Percentiles rank a stretch among this genome's conserved stretches.
phyloP scores from a whole-genome alignment of 2,113 vertebrate species.

The Rhinopomastus cyanomelas region DNA sequence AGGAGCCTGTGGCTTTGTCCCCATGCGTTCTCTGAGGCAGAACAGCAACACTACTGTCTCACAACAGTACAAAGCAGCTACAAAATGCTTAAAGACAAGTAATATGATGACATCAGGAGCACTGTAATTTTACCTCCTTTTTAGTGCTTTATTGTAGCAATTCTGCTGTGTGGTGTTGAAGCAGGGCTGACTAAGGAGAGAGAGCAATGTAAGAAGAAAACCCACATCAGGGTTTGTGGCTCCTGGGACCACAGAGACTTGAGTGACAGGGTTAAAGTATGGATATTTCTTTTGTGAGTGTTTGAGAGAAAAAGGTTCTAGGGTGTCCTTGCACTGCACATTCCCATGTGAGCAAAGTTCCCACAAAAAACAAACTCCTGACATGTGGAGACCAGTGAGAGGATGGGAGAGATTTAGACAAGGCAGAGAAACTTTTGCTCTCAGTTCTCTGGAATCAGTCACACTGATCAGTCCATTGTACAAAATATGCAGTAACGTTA shows the following conservation, averaged over 20 bases:
- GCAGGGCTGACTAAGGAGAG: neutral
- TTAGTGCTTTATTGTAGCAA: neutral
- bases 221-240: rapidly evolving
- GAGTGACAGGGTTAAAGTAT: neutral
- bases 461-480: neutral
- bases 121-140: neutral
- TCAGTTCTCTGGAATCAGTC: neutral
- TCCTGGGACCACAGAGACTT: neutral
- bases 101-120: neutral
- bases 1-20: neutral
- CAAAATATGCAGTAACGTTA: neutral
- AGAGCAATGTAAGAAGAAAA: neutral
- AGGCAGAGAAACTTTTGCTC: neutral
- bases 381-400: rapidly evolving
- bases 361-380: neutral
- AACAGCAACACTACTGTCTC: rapidly evolving
- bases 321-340: neutral
- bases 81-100: neutral
- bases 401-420: neutral
- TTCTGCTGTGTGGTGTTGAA: neutral
- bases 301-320: neutral
- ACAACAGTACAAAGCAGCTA: neutral
- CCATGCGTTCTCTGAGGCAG: rapidly evolving
- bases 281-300: neutral
- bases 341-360: neutral